Evolutionary conservation across 1,140 invertebrate species (phyloP).

Genomic region (Drosophila athabasca): DNA sequence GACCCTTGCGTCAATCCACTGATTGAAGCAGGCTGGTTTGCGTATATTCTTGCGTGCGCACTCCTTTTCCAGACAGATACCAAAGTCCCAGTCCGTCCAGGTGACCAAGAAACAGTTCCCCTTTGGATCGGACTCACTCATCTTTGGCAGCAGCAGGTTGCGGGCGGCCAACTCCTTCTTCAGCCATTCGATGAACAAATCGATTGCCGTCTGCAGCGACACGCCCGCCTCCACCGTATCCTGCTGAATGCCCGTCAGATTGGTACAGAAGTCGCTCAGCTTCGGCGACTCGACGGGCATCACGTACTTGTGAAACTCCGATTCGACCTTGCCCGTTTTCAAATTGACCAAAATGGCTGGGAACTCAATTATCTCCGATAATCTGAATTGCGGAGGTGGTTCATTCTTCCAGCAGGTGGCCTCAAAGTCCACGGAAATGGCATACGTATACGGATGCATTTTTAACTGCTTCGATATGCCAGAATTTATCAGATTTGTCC

Average conservation of each 20-base stretch:
- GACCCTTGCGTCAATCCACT: conserved; percentile 84
- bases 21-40: conserved; percentile 82
- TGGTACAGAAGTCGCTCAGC: conserved; percentile 87
- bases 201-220: conserved; percentile 82
- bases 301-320: conserved; percentile 88
- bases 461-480: conserved; percentile 17
- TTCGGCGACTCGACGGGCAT: conserved; percentile 86
- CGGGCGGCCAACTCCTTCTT: conserved; percentile 75
- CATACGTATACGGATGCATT: conserved; percentile 76
- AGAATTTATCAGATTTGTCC: no score
- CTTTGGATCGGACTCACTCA: conserved; percentile 61
- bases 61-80: conserved; percentile 84
- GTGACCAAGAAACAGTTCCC: conserved; percentile 84
- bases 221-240: conserved; percentile 84
- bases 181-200: conserved; percentile 84
- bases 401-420: conserved; percentile 84
- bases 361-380: conserved; percentile 86
- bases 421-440: conserved; percentile 84
- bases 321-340: conserved; percentile 85
- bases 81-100: conserved; percentile 85
- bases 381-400: conserved; percentile 70
- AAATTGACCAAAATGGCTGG: conserved; percentile 89
- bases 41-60: conserved; percentile 83
- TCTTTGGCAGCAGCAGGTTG: conserved; percentile 77
- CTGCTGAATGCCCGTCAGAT: conserved; percentile 87